phyloP scores from a whole-genome alignment of 2,888 invertebrate species.

The Megaustenia siamemsis region DNA sequence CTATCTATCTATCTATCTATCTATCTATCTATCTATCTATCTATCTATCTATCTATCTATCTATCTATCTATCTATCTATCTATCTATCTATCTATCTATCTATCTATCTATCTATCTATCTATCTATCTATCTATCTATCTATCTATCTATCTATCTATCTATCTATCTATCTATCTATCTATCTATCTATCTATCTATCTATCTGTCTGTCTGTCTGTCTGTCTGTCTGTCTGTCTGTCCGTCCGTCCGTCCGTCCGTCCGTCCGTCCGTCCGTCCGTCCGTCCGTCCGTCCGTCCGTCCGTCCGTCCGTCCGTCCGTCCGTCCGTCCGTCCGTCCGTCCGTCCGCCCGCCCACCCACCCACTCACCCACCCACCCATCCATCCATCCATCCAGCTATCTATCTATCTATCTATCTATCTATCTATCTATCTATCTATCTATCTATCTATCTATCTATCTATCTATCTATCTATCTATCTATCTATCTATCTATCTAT shows the following conservation, averaged over 20 bases:
- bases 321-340: neutral
- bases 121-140: no score
- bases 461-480: neutral
- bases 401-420: neutral
- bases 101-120: no score
- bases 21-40: no score
- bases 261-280: neutral
- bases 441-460: constrained; percentile 14
- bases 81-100: no score
- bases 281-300: neutral
- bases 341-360: neutral
- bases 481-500: neutral
- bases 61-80: no score
- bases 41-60: no score
- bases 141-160: no score
- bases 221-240: neutral
- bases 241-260: neutral
- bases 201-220: no score
- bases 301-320: neutral
- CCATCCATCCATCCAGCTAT: neutral
- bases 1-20: no score
- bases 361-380: neutral
- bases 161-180: no score
- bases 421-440: constrained; percentile 6
- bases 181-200: no score